Evolutionary conservation across 35 echinoderm and acorn worm genomes (phyloP).

Genomic region (Ophioderma brevispina): DNA sequence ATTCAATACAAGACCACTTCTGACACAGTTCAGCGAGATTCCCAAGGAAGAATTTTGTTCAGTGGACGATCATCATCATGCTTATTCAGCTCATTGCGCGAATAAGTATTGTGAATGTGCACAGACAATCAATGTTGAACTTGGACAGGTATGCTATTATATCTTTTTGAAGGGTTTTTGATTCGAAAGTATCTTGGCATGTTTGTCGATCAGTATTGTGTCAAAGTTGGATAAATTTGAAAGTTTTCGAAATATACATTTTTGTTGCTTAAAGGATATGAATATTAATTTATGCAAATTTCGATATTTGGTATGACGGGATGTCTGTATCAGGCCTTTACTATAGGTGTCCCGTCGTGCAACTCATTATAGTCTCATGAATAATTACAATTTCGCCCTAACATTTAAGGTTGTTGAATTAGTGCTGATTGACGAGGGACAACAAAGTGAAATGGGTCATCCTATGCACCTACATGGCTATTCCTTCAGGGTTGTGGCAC

Average conservation of each 20-base stretch:
- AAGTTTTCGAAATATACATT: too few species aligned
- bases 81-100: background rate
- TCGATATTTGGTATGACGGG: too few species aligned
- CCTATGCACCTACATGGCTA: constrained; percentile 57
- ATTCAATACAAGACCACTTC: constrained; percentile 26
- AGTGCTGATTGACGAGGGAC: constrained; percentile 31
- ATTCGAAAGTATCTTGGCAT: too few species aligned
- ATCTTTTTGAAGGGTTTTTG: too few species aligned
- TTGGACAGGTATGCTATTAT: background rate
- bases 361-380: too few species aligned
- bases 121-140: background rate
- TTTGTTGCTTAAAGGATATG: too few species aligned
- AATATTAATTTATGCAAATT: too few species aligned
- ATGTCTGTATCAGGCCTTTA: too few species aligned
- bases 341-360: too few species aligned
- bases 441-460: background rate
- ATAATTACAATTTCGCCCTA: too few species aligned
- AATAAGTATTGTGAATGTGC: background rate
- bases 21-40: constrained; percentile 60
- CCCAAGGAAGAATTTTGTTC: constrained; percentile 28
- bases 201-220: too few species aligned
- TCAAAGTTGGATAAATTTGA: too few species aligned
- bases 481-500: constrained; percentile 4
- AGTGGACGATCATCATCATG: background rate
- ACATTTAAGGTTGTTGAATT: constrained; percentile 53